phyloP scores from a whole-genome alignment of 2,888 invertebrate species.

The Heliconius charithonia region DNA sequence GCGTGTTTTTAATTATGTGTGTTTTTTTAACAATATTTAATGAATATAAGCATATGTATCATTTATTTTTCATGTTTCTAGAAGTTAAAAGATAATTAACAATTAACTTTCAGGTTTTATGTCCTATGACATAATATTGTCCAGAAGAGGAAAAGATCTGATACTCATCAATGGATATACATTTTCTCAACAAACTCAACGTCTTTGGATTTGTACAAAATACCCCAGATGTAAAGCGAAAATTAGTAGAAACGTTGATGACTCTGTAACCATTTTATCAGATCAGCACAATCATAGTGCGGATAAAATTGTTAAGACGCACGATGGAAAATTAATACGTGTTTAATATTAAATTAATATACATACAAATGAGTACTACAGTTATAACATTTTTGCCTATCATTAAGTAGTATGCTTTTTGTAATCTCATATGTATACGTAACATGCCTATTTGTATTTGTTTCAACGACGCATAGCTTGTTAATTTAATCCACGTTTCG shows the following conservation, averaged over 20 bases:
- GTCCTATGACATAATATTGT: conserved; percentile 50
- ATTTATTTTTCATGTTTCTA: no score
- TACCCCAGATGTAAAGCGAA: conserved; percentile 49
- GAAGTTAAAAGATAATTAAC: neutral
- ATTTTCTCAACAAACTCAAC: conserved; percentile 46
- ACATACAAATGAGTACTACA: neutral
- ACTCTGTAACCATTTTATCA: conserved; percentile 40
- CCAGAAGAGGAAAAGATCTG: conserved; percentile 53
- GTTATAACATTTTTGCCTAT: neutral
- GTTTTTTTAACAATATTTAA: neutral
- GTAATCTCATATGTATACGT: neutral
- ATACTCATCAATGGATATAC: conserved; percentile 54
- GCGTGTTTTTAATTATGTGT: no score
- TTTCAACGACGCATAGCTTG: neutral
- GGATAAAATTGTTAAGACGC: conserved; percentile 38
- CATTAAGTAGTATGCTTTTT: neutral
- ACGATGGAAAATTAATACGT: conserved; percentile 34
- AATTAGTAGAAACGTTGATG: conserved; percentile 46
- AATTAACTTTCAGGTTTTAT: conserved; percentile 31
- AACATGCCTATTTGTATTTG: neutral
- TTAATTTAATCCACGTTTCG: neutral
- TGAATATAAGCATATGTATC: neutral
- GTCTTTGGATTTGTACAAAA: conserved; percentile 56
- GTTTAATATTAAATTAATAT: conserved; percentile 11
- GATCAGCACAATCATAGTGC: conserved; percentile 50